Conservation (phyloP, 2,113 vertebrate genomes). For the Montifringilla adamsi region DNA sequence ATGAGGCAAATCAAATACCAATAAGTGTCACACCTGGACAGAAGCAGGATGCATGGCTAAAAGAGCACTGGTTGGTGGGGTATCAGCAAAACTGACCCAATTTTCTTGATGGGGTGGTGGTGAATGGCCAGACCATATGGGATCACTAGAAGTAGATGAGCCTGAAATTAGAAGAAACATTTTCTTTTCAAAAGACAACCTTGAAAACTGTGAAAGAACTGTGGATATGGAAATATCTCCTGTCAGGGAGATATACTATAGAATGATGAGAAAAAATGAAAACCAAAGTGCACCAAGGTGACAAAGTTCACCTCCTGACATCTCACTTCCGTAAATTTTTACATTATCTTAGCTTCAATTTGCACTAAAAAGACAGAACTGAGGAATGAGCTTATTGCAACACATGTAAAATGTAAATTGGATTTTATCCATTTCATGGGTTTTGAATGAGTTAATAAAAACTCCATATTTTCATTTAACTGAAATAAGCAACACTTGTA, state of each 20-base stretch:
- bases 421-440: not conserved
- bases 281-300: not conserved
- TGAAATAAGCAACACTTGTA: not conserved
- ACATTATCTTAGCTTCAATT: not conserved
- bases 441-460: not conserved
- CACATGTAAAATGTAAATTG: not conserved
- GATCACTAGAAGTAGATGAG: conserved; percentile 81
- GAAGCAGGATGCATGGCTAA: conserved; percentile 95
- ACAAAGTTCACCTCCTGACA: not conserved
- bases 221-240: not conserved
- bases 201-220: not conserved
- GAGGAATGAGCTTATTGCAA: not conserved
- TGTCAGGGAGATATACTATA: not conserved
- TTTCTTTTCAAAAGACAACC: conserved; percentile 29
- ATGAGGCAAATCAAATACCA: conserved; percentile 83
- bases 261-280: not conserved
- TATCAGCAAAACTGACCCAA: conserved; percentile 99
- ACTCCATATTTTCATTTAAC: not conserved
- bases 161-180: conserved; percentile 69
- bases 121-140: conserved; percentile 92
- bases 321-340: not conserved
- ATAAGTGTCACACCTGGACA: conserved; percentile 93
- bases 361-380: not conserved
- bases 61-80: conserved; percentile 93
- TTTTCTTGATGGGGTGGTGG: conserved; percentile 95